Base-by-base conservation (phyloP, 2,888 invertebrate genomes). In the Acheta domesticus region DNA sequence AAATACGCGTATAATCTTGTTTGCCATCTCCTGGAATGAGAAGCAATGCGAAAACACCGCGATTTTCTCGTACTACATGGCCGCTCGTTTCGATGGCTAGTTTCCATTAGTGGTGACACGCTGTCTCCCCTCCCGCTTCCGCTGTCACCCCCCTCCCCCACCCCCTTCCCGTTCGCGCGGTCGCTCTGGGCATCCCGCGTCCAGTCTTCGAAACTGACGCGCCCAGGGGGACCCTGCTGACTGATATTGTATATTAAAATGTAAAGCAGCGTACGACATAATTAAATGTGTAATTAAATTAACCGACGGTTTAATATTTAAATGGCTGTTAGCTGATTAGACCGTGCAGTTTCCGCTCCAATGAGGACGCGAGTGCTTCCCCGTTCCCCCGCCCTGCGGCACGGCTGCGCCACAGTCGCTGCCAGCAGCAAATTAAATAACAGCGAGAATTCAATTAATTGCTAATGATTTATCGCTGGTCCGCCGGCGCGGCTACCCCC, bases 181-280 rank as follows among this genome's bases (percentile, higher is more conserved):
- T 36, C 36, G 36, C 36, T 4, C 36, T 3, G 2, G 36, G 36
- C 36, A n/a, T n/a, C 36, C 36, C 36, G 36, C 36, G 36, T 5
- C 36, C 36, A 36, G 36, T 36, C 36, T 36, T 36, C 36, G 36
- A 36, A 36, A 36, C 36, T 4, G 36, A 36, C 36, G 36, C 36
- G 1, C 36, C 36, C 36, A 8, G 36, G 36, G 36, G 62, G n/a
- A n/a, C 62, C n/a, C 1, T 5, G 14, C 62, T n/a, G n/a, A 62
- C n/a, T 62, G 62, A 62, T 62, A 62, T 62, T 12, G 16, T 62
- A 62, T n/a, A n/a, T n/a, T 62, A n/a, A 62, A 62, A 62, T 62
- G 62, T n/a, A 62, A 62, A 62, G 62, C 62, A 62, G 62, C 62
- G 62, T n/a, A n/a, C 62, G 62, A 62, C 62, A 62, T 62, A 62